Conservation (phyloP, 2,797 vertebrate species). For the Eulemur coronatus region DNA sequence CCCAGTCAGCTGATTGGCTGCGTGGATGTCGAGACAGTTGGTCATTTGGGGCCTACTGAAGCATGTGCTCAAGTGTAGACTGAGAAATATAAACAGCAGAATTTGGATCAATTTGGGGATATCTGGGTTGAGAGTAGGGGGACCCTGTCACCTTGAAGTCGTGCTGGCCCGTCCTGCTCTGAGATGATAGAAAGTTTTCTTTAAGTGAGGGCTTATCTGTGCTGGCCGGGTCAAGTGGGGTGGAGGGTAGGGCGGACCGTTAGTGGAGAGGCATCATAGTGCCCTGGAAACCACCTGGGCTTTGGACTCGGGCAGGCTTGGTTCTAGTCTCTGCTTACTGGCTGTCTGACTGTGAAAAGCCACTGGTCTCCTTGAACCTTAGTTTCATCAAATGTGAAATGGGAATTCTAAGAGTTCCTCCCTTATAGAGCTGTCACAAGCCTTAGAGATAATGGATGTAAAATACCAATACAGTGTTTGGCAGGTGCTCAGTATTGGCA, state of each 20-base stretch:
- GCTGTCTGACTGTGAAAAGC: not conserved
- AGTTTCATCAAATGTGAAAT: conserved; percentile 2
- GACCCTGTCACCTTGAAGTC: not conserved
- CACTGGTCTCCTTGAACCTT: not conserved
- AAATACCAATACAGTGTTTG: not conserved
- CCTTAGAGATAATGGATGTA: not conserved
- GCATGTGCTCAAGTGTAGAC: not conserved
- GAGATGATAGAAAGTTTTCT: not conserved
- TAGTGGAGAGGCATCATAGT: not conserved
- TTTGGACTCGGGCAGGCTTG: not conserved
- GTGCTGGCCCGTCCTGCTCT: not conserved
- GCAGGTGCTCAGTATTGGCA: not conserved
- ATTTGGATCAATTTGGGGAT: not conserved
- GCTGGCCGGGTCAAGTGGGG: not conserved
- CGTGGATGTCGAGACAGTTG: not conserved
- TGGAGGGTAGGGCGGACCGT: not conserved
- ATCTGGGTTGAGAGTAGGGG: not conserved
- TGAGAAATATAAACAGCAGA: conserved; percentile 4
- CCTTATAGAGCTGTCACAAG: not conserved
- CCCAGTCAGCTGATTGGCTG: not conserved
- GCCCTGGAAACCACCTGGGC: not conserved
- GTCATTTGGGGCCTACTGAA: not conserved
- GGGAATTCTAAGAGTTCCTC: not conserved
- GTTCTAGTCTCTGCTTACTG: not conserved
- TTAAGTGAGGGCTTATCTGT: not conserved